These are phyloP conservation scores for Drosophila pandora DNA, from an alignment of 1,140 invertebrate species.

Conservation along the genomic window DNA sequence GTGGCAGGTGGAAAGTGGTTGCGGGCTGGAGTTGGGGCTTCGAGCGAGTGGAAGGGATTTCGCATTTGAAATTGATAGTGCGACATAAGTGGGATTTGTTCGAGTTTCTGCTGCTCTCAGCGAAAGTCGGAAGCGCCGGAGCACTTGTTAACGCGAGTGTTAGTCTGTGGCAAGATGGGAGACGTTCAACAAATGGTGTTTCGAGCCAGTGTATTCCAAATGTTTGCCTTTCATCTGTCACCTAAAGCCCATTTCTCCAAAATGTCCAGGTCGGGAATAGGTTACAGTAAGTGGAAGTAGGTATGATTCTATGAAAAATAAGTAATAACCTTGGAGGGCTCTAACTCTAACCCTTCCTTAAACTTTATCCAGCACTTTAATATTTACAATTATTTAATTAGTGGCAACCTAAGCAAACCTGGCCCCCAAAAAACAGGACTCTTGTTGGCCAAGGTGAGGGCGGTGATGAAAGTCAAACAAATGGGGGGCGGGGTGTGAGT, in stretches of 20 bases:
- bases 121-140: slow-evolving; percentile 24
- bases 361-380: slow-evolving; percentile 32
- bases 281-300: too few species aligned
- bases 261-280: too few species aligned
- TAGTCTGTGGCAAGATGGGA: slow-evolving; percentile 29
- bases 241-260: not conserved
- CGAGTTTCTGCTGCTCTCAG: slow-evolving; percentile 38
- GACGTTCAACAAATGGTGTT: slow-evolving; percentile 24
- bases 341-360: too few species aligned
- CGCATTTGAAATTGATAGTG: slow-evolving; percentile 73
- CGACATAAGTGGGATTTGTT: slow-evolving; percentile 55
- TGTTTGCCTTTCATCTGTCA: not conserved
- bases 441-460: slow-evolving; percentile 34
- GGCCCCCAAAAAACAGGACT: slow-evolving; percentile 20
- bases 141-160: slow-evolving; percentile 45
- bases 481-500: not conserved
- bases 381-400: slow-evolving; percentile 71
- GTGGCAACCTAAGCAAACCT: slow-evolving; percentile 33
- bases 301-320: too few species aligned
- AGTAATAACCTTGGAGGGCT: too few species aligned
- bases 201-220: not conserved
- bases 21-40: not conserved
- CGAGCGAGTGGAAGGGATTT: slow-evolving; percentile 41
- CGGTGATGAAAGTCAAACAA: slow-evolving; percentile 27
- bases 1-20: not conserved